Base-by-base conservation (phyloP, 2,888 invertebrate genomes). In the Taphrorychus bicolor region DNA sequence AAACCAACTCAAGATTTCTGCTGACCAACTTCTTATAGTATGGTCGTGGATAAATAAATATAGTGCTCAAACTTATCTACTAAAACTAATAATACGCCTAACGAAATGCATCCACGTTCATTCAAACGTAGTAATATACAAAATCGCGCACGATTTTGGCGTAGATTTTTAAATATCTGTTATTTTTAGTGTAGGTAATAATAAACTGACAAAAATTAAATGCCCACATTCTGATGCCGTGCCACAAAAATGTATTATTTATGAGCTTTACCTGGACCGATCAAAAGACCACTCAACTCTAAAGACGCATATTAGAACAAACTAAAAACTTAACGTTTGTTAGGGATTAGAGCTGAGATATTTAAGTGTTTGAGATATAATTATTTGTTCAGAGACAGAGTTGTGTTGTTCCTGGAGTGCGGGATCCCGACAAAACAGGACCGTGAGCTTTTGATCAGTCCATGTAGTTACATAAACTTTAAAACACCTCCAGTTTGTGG, bases 401-500 rank as follows among this genome's bases (percentile, higher is more conserved):
- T 32, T 7, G 32, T 9, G 11, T 32, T 32, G 32, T 32, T 32
- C 32, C 32, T 9, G n/a, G n/a, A 9, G 32, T 32, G 32, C 3
- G 7, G 11, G 1, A 45, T 9, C 17, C 45, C 14, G 7, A 45
- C 45, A 17, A 45, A 45, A 45, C 17, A 5, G 45, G 14, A 14
- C 23, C 32, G 23, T 56, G 17, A 40, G 32, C 32, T 59, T 59
- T 24, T 59, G 48, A 59, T 17, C 59, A 18, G 18, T 5, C 59
- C 32, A 18, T 14, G 32, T 48, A 48, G 23, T 59, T 59, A 59
- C 49, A 18, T 59, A 59, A 59, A 49, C 17, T 59, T 32, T 18
- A 59, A 58, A 59, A 49, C 59, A 59, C 49, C 24, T 59, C 49
- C 49, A 59, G 59, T 59, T 59, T 49, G 59, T 49, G 59, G 59